These are phyloP conservation scores for Eulemur mongoz DNA, from an alignment of 2,797 vertebrate genomes.

Conservation along the genomic window DNA sequence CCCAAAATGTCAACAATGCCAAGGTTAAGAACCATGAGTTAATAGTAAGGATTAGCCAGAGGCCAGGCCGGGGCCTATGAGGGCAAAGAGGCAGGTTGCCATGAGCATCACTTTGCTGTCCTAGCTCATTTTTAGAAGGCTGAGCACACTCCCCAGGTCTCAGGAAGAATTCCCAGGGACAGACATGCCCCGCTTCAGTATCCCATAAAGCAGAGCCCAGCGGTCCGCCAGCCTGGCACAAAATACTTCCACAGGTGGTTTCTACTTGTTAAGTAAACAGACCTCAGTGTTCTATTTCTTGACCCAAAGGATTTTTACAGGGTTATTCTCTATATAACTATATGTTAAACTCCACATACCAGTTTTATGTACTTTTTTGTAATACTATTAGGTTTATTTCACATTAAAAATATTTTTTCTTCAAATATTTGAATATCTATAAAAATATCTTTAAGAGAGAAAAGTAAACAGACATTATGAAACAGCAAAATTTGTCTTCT, in stretches of 20 bases:
- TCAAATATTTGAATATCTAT: no score
- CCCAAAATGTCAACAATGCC: neutral
- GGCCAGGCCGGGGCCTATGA: neutral
- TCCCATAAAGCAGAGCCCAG: neutral
- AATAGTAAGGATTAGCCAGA: neutral
- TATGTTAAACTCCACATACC: neutral
- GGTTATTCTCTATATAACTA: neutral
- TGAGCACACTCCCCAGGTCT: neutral
- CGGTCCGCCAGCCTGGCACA: neutral
- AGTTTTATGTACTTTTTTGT: neutral
- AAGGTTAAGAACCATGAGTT: neutral
- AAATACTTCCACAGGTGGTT: neutral
- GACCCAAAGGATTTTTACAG: neutral
- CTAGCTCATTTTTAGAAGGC: neutral
- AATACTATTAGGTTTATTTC: neutral
- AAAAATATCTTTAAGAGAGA: neutral
- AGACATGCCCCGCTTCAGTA: neutral
- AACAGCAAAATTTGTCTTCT: neutral
- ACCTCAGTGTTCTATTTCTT: neutral
- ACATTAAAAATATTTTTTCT: neutral
- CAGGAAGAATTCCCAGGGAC: neutral
- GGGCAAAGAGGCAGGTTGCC: neutral
- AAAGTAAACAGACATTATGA: neutral
- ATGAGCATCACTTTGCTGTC: neutral
- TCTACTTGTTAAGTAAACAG: conserved; percentile 21